Base-by-base conservation (phyloP, 2,888 invertebrate species). In the Acanthacorydalis orientalis region DNA sequence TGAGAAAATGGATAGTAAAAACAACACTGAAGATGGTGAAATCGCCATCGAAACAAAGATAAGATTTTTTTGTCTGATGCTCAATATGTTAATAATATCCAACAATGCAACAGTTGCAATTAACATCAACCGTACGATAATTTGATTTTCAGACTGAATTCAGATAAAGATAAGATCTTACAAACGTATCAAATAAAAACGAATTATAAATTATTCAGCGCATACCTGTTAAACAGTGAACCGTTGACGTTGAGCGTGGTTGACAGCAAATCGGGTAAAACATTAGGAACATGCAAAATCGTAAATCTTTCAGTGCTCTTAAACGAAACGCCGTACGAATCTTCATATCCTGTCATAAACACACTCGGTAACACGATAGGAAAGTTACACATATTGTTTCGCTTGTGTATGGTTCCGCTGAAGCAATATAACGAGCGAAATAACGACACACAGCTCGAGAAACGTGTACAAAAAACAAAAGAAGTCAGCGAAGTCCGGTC, bases 231-330 rank as follows among this genome's bases (percentile, higher is more conserved):
- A 11, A 47, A 47, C 31, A 42, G 47, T 35, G 42, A 40, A 16
- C 32, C n/a, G 31, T 37, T 47, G 11, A 34, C 43, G 43, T 47
- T 47, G 47, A 47, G 47, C 43, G 47, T 47, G 47, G 35, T 47
- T 16, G 47, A 47, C 43, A 31, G 43, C 14, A 16, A 43, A 35
- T 34, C 23, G 34, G 35, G 42, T 32, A 42, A 33, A 12, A 7
- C 34, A n/a, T 33, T 47, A 42, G 47, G 47, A 31, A 42, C 42
- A 10, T 47, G 47, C 35, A 42, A 16, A 33, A 34, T 47, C 15
- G 23, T 23, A 31, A 43, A 47, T 35, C 12, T 47, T 11, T 23
- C 14, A 1, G 10, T 32, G 11, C 35, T 47, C 12, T 16, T 32
- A 32, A 32, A 34, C n/a, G 47, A 47, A 43, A 37, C 12, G 23